phyloP scores from a whole-genome alignment of 1,140 invertebrate species.

The Lysiphlebus fabarum region DNA sequence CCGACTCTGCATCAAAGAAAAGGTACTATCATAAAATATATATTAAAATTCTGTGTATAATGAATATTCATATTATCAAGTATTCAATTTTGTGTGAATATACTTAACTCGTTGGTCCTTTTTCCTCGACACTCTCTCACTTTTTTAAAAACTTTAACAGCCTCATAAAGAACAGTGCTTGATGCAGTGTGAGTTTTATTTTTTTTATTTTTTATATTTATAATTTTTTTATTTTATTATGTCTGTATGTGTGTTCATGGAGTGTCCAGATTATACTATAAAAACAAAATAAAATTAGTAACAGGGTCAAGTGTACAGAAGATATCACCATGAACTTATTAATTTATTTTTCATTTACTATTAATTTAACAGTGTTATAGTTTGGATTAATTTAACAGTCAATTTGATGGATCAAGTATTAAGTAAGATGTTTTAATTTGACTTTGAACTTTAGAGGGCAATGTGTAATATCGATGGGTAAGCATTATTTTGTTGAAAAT shows the following conservation, averaged over 20 bases:
- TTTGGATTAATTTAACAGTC: background rate
- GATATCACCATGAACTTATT: slow-evolving; percentile 42
- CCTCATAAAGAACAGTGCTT: slow-evolving; percentile 38
- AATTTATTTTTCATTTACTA: slow-evolving; percentile 36
- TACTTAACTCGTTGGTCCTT: slow-evolving; percentile 34
- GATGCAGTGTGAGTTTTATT: slow-evolving; percentile 4
- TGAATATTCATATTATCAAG: slow-evolving; percentile 51
- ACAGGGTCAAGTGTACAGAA: no score
- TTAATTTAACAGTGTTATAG: background rate
- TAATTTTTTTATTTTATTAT: no score
- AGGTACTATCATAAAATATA: slow-evolving; percentile 46
- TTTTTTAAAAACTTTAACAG: slow-evolving; percentile 50
- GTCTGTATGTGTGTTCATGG: no score
- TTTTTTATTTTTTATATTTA: no score
- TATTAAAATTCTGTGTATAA: slow-evolving; percentile 42
- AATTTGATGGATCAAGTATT: background rate
- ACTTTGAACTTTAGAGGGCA: slow-evolving; percentile 38
- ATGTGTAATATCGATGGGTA: slow-evolving; percentile 49
- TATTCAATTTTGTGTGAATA: slow-evolving; percentile 52
- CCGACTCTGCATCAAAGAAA: slow-evolving; percentile 29
- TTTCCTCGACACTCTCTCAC: slow-evolving; percentile 4
- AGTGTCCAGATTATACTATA: no score
- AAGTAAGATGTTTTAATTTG: slow-evolving; percentile 47
- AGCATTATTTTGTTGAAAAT: slow-evolving; percentile 52
- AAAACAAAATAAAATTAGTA: no score